phyloP scores from a whole-genome alignment of 2,113 vertebrate species.

The Eleginops maclovinus region DNA sequence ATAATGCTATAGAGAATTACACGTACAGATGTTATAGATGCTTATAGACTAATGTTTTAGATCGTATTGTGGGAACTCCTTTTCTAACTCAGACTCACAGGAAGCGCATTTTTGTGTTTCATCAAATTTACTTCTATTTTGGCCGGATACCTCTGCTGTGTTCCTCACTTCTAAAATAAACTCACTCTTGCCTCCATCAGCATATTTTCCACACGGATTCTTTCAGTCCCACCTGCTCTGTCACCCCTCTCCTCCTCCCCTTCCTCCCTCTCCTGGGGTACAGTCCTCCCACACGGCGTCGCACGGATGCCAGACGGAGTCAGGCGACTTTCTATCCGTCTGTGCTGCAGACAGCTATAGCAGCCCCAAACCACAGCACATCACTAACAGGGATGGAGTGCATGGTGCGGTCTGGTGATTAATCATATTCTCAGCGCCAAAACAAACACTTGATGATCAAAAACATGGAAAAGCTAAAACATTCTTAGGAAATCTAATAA shows the following conservation, averaged over 20 bases:
- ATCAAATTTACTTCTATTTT: neutral
- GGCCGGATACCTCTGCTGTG: neutral
- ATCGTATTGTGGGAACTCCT: too few relatives aligned
- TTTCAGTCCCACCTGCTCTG: neutral
- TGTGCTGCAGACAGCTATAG: conserved; percentile 9
- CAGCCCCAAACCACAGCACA: conserved; percentile 12
- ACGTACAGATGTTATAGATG: too few relatives aligned
- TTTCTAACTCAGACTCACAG: too few relatives aligned
- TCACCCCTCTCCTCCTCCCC: neutral
- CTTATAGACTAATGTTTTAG: too few relatives aligned
- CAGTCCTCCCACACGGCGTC: conserved; percentile 2
- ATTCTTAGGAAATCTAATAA: too few relatives aligned
- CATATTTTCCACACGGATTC: conserved; percentile 14
- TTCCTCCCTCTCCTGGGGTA: neutral
- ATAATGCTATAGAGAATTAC: too few relatives aligned
- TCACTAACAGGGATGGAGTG: neutral
- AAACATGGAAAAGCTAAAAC: too few relatives aligned
- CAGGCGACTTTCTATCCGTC: neutral
- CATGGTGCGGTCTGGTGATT: too few relatives aligned
- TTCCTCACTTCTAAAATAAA: neutral
- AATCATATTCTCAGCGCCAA: too few relatives aligned
- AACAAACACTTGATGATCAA: too few relatives aligned
- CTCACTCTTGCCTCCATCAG: neutral
- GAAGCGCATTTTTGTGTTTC: neutral
- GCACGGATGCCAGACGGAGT: neutral